Evolutionary conservation across 2,797 vertebrate species (phyloP).

Genomic region (Dermochelys coriacea): DNA sequence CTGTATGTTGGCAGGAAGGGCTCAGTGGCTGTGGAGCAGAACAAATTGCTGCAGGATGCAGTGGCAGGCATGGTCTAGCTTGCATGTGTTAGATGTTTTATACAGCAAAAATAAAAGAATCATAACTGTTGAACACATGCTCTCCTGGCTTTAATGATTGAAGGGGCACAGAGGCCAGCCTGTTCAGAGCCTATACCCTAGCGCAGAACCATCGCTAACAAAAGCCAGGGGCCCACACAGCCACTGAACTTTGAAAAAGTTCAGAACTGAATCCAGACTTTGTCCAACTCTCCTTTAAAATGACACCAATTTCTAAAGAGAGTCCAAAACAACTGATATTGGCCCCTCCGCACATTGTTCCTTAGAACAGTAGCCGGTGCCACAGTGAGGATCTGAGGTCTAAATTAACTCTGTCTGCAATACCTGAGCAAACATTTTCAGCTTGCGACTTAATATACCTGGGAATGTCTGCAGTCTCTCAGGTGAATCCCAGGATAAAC

Average conservation of each 20-base stretch:
- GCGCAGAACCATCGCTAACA: neutral
- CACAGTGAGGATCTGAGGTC: conserved; percentile 62
- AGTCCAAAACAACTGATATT: conserved; percentile 38
- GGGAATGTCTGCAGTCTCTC: conserved; percentile 76
- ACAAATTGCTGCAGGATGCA: rapidly evolving
- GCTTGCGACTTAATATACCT: conserved; percentile 73
- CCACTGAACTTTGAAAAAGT: neutral
- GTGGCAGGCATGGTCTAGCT: neutral
- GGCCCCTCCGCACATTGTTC: neutral
- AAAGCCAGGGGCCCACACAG: neutral
- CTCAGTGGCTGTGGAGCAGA: rapidly evolving
- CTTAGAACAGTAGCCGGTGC: conserved; percentile 54
- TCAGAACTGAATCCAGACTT: rapidly evolving
- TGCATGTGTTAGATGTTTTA: rapidly evolving
- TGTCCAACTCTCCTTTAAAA: neutral
- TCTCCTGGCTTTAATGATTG: neutral
- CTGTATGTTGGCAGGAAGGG: neutral
- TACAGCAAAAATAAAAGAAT: neutral
- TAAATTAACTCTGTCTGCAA: conserved; percentile 72
- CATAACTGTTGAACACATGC: rapidly evolving
- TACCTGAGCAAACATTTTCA: conserved; percentile 78
- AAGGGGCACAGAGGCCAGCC: neutral
- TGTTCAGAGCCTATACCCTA: neutral
- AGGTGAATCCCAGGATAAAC: conserved; percentile 80
- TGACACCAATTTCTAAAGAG: conserved; percentile 13